A percentile compares a stretch with the other conserved stretches of the same genome.
These are phyloP conservation scores for Stylophora pistillata DNA, from an alignment of 64 coral and sea anemone species.

Conservation along the genomic window DNA sequence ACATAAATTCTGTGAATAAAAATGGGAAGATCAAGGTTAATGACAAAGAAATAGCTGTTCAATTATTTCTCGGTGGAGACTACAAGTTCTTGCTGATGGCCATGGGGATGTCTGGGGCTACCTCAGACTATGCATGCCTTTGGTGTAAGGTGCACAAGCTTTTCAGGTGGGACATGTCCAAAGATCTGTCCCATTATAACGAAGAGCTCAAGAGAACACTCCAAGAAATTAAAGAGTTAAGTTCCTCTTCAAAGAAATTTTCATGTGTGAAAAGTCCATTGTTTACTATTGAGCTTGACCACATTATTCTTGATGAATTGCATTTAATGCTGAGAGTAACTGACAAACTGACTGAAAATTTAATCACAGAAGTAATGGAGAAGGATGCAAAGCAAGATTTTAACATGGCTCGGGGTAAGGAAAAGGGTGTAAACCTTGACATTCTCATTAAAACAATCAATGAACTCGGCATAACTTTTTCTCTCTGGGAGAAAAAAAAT, in stretches of 20 bases:
- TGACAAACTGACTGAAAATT: slow-evolving; percentile 62
- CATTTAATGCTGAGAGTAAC: slow-evolving; percentile 77
- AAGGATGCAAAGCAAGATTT: slow-evolving; percentile 59
- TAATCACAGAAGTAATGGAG: slow-evolving; percentile 69
- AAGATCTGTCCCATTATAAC: slow-evolving; percentile 8
- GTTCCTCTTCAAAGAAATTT: slow-evolving; percentile 23
- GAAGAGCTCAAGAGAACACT: slow-evolving; percentile 26
- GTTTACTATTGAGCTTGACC: slow-evolving; percentile 67
- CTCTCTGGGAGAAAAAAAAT: slow-evolving; percentile 43
- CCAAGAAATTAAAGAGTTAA: slow-evolving; percentile 22
- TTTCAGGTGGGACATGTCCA: slow-evolving; percentile 31
- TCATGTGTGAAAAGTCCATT: slow-evolving; percentile 60
- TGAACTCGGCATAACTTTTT: slow-evolving; percentile 37
- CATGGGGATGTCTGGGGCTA: slow-evolving; percentile 9
- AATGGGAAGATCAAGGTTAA: slow-evolving; percentile 12
- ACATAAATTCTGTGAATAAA: slow-evolving; percentile 21
- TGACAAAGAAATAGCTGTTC: neutral
- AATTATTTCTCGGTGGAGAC: slow-evolving; percentile 31
- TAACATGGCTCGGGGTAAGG: slow-evolving; percentile 17
- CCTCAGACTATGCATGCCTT: slow-evolving; percentile 11
- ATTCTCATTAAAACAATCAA: slow-evolving; percentile 46
- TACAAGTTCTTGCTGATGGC: slow-evolving; percentile 32
- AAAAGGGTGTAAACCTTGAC: slow-evolving; percentile 33
- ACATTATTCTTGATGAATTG: slow-evolving; percentile 74
- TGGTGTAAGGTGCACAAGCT: slow-evolving; percentile 38